These are phyloP conservation scores for Willisornis vidua DNA, from an alignment of 2,113 vertebrate species.

Conservation along the genomic window DNA sequence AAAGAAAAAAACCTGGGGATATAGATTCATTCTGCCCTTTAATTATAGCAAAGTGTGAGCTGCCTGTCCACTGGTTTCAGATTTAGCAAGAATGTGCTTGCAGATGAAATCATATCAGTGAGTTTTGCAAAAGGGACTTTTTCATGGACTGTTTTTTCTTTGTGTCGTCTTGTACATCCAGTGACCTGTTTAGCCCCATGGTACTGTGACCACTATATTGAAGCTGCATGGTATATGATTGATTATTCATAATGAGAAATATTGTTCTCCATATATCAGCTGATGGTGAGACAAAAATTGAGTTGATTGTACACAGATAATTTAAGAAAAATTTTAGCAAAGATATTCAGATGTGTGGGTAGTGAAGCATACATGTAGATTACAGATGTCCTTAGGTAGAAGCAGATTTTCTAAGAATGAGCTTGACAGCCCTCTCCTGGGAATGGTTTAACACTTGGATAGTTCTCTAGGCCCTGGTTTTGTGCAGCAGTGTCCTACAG, in stretches of 20 bases:
- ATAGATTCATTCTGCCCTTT: not conserved
- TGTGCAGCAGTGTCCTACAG: not conserved
- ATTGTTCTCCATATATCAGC: not conserved
- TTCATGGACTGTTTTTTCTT: not conserved
- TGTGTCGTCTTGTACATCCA: not conserved
- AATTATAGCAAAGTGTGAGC: not conserved
- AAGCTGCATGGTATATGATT: not conserved
- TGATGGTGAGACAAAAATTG: not conserved
- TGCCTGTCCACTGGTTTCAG: not conserved
- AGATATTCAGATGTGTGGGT: not conserved
- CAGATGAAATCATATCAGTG: not conserved
- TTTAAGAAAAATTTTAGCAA: not conserved
- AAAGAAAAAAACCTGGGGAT: not conserved
- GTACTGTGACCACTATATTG: not conserved
- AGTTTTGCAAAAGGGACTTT: not conserved
- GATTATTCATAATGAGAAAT: not conserved
- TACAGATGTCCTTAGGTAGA: not conserved
- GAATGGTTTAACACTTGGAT: not conserved
- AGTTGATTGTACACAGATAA: not conserved
- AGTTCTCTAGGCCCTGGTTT: not conserved
- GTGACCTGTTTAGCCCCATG: not conserved
- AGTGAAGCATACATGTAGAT: not conserved
- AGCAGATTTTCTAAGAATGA: not conserved
- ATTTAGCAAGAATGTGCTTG: not conserved
- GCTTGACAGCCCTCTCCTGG: not conserved